Evolutionary conservation across 2,113 vertebrate species (phyloP), one percentile per base, ranked within the genome.

Genomic region (Oreotrochilus melanogaster): DNA sequence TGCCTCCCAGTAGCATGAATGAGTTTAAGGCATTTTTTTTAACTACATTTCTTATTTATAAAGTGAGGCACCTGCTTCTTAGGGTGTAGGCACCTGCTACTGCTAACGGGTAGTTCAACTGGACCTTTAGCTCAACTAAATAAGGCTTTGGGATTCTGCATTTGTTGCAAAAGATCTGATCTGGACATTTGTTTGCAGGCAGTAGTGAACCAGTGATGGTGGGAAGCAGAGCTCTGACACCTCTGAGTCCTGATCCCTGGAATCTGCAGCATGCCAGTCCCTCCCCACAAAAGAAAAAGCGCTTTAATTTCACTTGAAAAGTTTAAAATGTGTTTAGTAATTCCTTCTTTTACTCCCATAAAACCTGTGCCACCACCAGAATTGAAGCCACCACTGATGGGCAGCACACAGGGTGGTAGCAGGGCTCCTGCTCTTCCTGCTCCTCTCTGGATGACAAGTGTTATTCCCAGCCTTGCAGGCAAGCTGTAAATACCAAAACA

Each of bases 121-220:
- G 21, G 33, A 8, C 23, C 35, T 43, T 66, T 23, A 50, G 0
- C 21, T 53, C 56, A 10, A 11, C 4, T 1, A 9, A 53, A 30
- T 14, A 18, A 76, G 31, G 30, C 27, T 73, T 61, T 30, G n/a
- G 18, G 39, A 31, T 73, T 67, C 54, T 31, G 60, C 37, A 39
- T 86, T 50, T 88, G 33, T 13, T 88, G 65, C 70, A 79, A 37
- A 25, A 43, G 17, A 31, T 62, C 23, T 82, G 30, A 5, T 17
- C 6, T 23, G 53, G 53, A 54, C 65, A 6, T 4, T 1, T 9
- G 9, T n/a, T 24, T 65, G n/a, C 35, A 47, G 76, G 42, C 17
- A 78, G 72, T 21, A 53, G 18, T 4, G 58, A 50, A 19, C 0
- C 5, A 31, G 31, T n/a, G 0, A 0, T 16, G 30, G 24, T 33